Conservation (phyloP, 1,140 invertebrate species). For the Nebria ingens region DNA sequence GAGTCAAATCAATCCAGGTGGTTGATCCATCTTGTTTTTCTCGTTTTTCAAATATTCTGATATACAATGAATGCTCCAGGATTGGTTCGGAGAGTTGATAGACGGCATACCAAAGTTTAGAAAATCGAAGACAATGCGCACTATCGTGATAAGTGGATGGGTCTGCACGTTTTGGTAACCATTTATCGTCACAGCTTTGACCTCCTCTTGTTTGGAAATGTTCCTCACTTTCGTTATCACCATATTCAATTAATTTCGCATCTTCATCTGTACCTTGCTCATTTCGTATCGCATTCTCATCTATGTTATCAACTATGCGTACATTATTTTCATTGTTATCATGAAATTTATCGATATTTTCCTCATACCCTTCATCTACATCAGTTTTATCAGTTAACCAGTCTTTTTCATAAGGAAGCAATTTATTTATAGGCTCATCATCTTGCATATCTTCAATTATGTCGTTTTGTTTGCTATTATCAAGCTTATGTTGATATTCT, state of each 20-base stretch:
- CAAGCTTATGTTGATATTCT: too few relatives aligned
- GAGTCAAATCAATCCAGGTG: conserved; percentile 34
- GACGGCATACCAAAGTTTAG: conserved; percentile 40
- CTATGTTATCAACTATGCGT: too few relatives aligned
- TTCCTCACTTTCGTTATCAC: background rate
- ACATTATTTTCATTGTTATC: too few relatives aligned
- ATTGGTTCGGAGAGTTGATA: conserved; percentile 33
- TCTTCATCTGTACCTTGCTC: too few relatives aligned
- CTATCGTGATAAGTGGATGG: conserved; percentile 36
- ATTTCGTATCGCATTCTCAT: too few relatives aligned
- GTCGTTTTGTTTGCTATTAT: too few relatives aligned
- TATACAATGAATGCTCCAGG: conserved; percentile 31
- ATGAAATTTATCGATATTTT: too few relatives aligned
- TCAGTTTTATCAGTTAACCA: too few relatives aligned
- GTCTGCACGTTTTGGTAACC: conserved; percentile 31
- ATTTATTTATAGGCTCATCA: too few relatives aligned
- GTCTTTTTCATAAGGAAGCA: too few relatives aligned
- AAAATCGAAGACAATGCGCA: conserved; percentile 41
- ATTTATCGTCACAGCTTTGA: conserved; percentile 36
- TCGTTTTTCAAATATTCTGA: conserved; percentile 37
- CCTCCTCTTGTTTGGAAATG: conserved; percentile 29
- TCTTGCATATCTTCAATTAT: too few relatives aligned
- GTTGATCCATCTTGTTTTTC: conserved; percentile 23
- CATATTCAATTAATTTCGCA: background rate
- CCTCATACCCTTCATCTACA: too few relatives aligned